Evolutionary conservation across 2,888 invertebrate species (phyloP), one percentile per base, ranked within the genome.

Genomic region (Automeris io): DNA sequence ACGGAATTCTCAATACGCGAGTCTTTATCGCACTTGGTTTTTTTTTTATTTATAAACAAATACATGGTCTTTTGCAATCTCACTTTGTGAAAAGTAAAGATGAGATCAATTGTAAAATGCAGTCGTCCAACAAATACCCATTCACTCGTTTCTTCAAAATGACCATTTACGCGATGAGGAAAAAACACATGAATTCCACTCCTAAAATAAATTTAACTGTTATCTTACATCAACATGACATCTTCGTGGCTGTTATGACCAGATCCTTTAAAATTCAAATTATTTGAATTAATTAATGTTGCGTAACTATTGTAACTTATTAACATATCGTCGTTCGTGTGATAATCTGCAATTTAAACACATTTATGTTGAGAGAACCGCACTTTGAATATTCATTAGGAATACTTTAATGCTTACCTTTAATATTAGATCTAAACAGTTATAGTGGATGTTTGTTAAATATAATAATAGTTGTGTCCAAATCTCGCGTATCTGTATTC

Each of bases 301-400:
- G 31, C 35, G 25, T 38, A 22, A 22, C 41, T 39, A 34, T 35
- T 35, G 36, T 36, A 42, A 43, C 41, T 45, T 48, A 50, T 53
- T 50, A 51, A 37, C 35, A 40, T 41, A 35, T 41, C 41, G 46
- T 45, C 44, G 49, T 40, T 42, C 37, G 37, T 37, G 33, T 46
- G 40, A 52, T 47, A 43, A 50, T 58, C 47, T 49, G 43, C 45
- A 40, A 42, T 41, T 40, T 33, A 44, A 52, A 42, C 48, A 45
- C 25, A n/a, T 50, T 49, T 41, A 32, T 49, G 41, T 38, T 44
- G 18, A 19, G 19, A 39, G 18, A 41, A 40, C 37, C 33, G 43
- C 34, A 46, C 35, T 39, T 39, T 42, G 55, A 46, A 54, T 49
- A 40, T 42, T 36, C 32, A 49, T 41, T 46, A 34, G 23, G 33